phyloP scores from a whole-genome alignment of 1,140 invertebrate genomes.

The Drosophila triauraria region DNA sequence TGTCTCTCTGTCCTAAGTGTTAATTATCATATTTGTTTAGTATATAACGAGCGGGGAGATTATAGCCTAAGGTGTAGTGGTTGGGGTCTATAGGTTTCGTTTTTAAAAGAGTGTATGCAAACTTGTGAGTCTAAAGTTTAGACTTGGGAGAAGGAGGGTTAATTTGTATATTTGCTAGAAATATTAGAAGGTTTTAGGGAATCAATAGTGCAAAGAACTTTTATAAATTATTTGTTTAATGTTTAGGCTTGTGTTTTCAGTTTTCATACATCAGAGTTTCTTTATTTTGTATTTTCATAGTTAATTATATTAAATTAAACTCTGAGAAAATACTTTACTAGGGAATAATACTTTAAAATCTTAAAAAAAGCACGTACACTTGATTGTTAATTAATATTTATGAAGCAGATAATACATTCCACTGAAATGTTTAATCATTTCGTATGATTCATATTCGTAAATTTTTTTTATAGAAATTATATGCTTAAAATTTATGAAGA shows the following conservation, averaged over 20 bases:
- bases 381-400: background rate
- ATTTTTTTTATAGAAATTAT: background rate
- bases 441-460: background rate
- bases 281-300: too few species aligned
- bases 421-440: too few species aligned
- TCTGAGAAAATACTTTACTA: too few species aligned
- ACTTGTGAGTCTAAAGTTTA: background rate
- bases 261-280: background rate
- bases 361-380: background rate
- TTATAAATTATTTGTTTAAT: too few species aligned
- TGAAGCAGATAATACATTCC: background rate
- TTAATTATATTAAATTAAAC: background rate
- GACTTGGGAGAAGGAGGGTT: background rate
- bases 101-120: background rate
- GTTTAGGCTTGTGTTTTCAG: too few species aligned
- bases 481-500: too few species aligned
- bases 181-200: background rate
- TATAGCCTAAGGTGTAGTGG: constrained; percentile 11
- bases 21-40: constrained; percentile 51
- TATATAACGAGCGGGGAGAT: constrained; percentile 23
- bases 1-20: constrained; percentile 47
- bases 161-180: background rate
- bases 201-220: background rate
- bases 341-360: too few species aligned
- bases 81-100: background rate